Evolutionary conservation across 53 echinoderm and acorn worm genomes (phyloP).

Genomic region (Hippasteria phrygiana): DNA sequence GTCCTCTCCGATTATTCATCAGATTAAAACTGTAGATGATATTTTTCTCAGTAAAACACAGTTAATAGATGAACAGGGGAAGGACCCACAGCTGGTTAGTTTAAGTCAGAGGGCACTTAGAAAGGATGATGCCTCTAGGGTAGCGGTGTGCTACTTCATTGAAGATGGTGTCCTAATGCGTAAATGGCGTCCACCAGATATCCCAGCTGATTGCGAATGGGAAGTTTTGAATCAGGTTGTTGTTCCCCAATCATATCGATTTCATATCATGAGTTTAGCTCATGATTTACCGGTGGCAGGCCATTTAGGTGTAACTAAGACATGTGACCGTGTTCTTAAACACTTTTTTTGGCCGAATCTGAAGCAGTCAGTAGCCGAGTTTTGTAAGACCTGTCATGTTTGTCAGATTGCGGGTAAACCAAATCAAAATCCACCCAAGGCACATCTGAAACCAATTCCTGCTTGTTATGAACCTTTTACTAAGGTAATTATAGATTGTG

Average conservation of each 20-base stretch:
- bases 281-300: conserved; percentile 76
- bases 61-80: conserved; percentile 46
- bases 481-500: conserved; percentile 71
- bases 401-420: conserved; percentile 80
- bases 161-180: conserved; percentile 75
- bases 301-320: conserved; percentile 72
- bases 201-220: conserved; percentile 73
- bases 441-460: conserved; percentile 65
- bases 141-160: conserved; percentile 24
- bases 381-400: conserved; percentile 72
- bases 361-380: conserved; percentile 57
- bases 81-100: conserved; percentile 16
- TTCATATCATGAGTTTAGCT: conserved; percentile 63
- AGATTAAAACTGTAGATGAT: not conserved
- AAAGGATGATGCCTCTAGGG: not conserved
- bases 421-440: conserved; percentile 46
- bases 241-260: conserved; percentile 62
- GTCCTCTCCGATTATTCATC: not conserved
- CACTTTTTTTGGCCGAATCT: conserved; percentile 78
- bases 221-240: conserved; percentile 72
- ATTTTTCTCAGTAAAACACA: conserved; percentile 39
- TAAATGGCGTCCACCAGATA: conserved; percentile 79
- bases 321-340: conserved; percentile 54
- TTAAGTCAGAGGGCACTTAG: not conserved
- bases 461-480: conserved; percentile 73